These are phyloP conservation scores for Dryobota labecula DNA, from an alignment of 2,888 invertebrate species.

Conservation along the genomic window DNA sequence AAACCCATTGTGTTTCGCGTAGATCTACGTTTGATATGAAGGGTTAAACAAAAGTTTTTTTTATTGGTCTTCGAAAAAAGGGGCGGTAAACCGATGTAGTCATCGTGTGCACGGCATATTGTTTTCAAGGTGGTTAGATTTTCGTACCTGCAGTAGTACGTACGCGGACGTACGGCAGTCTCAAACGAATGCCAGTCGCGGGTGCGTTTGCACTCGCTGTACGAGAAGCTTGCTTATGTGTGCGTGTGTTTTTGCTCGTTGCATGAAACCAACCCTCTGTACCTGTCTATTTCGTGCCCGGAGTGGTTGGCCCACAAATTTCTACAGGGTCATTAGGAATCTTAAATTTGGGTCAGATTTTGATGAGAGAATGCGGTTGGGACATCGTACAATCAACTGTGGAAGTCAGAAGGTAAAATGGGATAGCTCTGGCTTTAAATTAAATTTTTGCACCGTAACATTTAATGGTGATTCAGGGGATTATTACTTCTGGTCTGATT, in stretches of 20 bases:
- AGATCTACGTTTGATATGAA: too few relatives aligned
- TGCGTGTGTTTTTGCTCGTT: background rate
- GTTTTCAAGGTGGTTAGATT: too few relatives aligned
- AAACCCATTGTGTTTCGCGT: too few relatives aligned
- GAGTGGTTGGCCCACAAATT: conserved; percentile 52
- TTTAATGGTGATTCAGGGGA: conserved; percentile 30
- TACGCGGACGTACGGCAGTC: too few relatives aligned
- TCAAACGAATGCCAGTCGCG: background rate
- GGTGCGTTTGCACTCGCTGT: background rate
- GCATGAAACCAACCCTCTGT: conserved; percentile 5
- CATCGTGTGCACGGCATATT: too few relatives aligned
- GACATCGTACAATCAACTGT: conserved; percentile 56
- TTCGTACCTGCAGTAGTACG: too few relatives aligned
- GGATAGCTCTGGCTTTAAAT: conserved; percentile 54
- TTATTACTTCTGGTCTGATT: conserved; percentile 19
- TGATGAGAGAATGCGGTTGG: conserved; percentile 64
- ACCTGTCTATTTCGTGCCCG: background rate
- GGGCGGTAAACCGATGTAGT: too few relatives aligned
- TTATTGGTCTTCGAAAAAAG: too few relatives aligned
- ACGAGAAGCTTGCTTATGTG: background rate
- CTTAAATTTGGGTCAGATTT: conserved; percentile 73
- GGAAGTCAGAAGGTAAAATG: conserved; percentile 55
- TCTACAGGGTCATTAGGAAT: conserved; percentile 70
- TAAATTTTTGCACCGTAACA: conserved; percentile 27
- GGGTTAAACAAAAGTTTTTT: too few relatives aligned